Conservation (phyloP, 2,888 invertebrate genomes). For the Diplazon laetatorius region DNA sequence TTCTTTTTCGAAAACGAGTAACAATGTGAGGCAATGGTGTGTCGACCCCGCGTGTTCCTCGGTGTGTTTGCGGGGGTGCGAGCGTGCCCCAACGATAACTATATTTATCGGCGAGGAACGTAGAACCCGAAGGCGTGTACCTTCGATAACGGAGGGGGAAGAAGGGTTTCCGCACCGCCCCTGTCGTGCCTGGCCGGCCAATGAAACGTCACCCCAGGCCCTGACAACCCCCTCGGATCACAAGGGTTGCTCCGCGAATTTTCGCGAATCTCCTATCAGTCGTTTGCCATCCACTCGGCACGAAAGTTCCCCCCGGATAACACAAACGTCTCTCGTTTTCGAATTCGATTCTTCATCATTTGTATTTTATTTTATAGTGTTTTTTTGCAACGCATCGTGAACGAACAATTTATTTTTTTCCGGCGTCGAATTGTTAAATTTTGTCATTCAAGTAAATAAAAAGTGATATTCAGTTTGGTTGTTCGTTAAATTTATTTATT, state of each 20-base stretch:
- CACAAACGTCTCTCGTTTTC: constrained; percentile 45
- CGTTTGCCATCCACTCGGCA: constrained; percentile 71
- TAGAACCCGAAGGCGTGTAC: constrained; percentile 63
- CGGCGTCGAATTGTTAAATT: not conserved
- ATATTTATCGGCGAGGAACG: too few species aligned
- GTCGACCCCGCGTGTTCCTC: constrained; percentile 11
- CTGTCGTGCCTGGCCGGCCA: constrained; percentile 61
- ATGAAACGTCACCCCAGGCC: constrained; percentile 59
- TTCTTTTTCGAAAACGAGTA: constrained; percentile 23
- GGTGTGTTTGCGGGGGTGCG: too few species aligned
- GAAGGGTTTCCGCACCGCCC: constrained; percentile 68
- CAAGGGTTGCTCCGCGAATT: constrained; percentile 66
- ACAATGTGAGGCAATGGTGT: constrained; percentile 31
- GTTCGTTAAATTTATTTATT: too few species aligned
- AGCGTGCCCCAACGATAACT: too few species aligned
- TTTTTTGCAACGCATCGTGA: not conserved
- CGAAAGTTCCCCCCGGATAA: constrained; percentile 26
- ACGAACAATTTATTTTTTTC: not conserved
- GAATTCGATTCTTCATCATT: constrained; percentile 14
- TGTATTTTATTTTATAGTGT: too few species aligned
- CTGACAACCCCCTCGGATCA: constrained; percentile 61
- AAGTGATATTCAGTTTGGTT: too few species aligned
- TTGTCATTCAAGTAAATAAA: too few species aligned
- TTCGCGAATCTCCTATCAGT: constrained; percentile 73
- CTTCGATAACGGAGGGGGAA: constrained; percentile 41